Conservation (phyloP, 2,797 vertebrate genomes). For the Brachymystax lenok region DNA sequence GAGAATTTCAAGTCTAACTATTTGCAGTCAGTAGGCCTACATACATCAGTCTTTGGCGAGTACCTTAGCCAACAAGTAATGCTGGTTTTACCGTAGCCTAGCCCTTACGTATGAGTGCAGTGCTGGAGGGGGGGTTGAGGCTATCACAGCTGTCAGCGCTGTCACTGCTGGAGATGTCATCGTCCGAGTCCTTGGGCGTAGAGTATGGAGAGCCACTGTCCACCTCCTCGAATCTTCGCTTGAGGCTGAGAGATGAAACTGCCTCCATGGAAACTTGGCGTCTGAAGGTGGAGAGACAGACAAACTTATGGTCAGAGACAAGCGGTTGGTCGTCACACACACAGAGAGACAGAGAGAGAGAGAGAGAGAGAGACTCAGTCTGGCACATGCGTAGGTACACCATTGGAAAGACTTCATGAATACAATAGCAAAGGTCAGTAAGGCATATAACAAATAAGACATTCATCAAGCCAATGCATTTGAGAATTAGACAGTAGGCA, state of each 20-base stretch:
- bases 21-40: no score
- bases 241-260: conserved; percentile 83
- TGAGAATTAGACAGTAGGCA: no score
- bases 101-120: conserved; percentile 86
- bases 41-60: no score
- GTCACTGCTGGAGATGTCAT: conserved; percentile 95
- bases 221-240: conserved; percentile 92
- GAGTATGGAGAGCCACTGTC: conserved; percentile 88
- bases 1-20: no score
- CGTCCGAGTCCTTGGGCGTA: conserved; percentile 86
- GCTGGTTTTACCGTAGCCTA: neutral
- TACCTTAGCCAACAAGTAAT: no score
- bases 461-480: no score
- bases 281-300: conserved; percentile 65
- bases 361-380: neutral
- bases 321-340: neutral
- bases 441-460: neutral
- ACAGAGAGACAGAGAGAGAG: neutral
- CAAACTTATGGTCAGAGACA: conserved; percentile 15
- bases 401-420: neutral
- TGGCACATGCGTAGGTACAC: neutral
- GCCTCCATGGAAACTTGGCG: conserved; percentile 88
- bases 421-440: neutral
- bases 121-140: conserved; percentile 86
- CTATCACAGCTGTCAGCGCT: conserved; percentile 96